Conservation (phyloP, 1,140 invertebrate species). For the Aradophagus sp. region DNA sequence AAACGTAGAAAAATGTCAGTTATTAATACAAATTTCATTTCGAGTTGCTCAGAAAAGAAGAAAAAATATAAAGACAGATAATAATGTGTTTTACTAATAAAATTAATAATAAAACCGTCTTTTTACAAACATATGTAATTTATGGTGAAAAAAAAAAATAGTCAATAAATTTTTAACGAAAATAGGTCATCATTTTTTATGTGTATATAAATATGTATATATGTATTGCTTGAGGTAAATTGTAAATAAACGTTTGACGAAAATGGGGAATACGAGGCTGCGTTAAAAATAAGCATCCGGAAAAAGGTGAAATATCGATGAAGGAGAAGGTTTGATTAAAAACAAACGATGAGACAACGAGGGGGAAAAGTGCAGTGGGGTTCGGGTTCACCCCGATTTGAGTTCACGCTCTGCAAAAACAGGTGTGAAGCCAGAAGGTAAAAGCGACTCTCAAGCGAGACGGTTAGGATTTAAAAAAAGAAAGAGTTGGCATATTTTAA, state of each 20-base stretch:
- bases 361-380: constrained; percentile 29
- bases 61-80: not conserved
- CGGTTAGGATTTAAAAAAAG: constrained; percentile 29
- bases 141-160: no score
- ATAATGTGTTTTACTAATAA: no score
- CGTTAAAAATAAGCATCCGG: no score
- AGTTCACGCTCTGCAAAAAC: constrained; percentile 31
- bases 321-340: constrained; percentile 10
- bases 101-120: no score
- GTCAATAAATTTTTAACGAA: no score
- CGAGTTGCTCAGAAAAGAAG: not conserved
- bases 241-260: no score
- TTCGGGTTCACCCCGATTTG: constrained; percentile 26
- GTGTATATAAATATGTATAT: no score
- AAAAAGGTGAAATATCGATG: not conserved
- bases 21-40: not conserved
- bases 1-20: no score
- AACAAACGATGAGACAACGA: constrained; percentile 25
- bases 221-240: no score
- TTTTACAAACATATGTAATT: no score
- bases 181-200: no score
- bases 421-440: constrained; percentile 30
- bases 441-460: constrained; percentile 15
- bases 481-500: constrained; percentile 30
- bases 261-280: no score